These are phyloP conservation scores for Conger conger DNA, from an alignment of 2,113 vertebrate species.

Conservation along the genomic window DNA sequence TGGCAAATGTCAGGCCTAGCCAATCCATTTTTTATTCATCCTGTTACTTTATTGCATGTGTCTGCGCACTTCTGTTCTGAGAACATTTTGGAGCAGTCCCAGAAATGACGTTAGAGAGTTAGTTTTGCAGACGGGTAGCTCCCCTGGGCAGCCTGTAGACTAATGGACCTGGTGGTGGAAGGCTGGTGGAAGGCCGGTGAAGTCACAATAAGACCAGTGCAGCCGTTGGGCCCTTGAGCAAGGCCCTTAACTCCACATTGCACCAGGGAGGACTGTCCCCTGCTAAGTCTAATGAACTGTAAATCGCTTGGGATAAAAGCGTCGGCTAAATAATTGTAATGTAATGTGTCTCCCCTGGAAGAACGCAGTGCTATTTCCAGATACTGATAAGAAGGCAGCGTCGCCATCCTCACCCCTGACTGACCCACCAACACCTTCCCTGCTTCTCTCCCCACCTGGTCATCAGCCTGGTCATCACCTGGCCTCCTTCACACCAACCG, in stretches of 20 bases:
- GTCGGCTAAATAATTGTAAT: too few relatives aligned
- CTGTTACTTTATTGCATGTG: background rate
- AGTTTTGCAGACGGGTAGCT: background rate
- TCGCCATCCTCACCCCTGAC: background rate
- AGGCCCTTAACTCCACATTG: too few relatives aligned
- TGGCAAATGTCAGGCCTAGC: too few relatives aligned
- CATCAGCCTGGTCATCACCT: background rate
- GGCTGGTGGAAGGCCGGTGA: too few relatives aligned
- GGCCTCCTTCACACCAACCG: background rate
- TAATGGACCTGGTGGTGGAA: too few relatives aligned
- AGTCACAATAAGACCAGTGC: too few relatives aligned
- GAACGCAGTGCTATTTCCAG: background rate
- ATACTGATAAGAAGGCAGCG: background rate
- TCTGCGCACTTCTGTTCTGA: background rate
- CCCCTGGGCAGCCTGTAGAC: too few relatives aligned
- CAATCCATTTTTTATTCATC: background rate
- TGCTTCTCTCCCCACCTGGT: background rate
- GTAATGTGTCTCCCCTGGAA: background rate
- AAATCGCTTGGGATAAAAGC: too few relatives aligned
- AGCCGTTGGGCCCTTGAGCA: too few relatives aligned
- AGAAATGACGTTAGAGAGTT: background rate
- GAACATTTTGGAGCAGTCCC: background rate
- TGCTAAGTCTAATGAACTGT: too few relatives aligned
- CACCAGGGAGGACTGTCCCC: too few relatives aligned
- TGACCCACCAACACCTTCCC: background rate